Conservation (phyloP, 2,113 vertebrate genomes). For the Dascyllus trimaculatus region DNA sequence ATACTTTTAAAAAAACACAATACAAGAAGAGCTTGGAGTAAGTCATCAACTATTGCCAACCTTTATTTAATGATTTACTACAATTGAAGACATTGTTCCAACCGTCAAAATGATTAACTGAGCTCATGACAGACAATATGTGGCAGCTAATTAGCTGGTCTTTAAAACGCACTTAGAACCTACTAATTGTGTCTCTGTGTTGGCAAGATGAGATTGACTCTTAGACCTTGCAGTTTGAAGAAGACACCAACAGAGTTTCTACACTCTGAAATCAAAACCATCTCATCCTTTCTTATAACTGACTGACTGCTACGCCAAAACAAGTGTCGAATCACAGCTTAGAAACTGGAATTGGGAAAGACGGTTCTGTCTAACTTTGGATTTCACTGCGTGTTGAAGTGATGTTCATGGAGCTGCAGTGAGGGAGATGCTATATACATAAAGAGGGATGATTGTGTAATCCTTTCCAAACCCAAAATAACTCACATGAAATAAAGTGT, state of each 20-base stretch:
- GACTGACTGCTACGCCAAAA: slow-evolving; percentile 1
- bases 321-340: background rate
- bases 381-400: background rate
- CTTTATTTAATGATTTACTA: slow-evolving; percentile 33
- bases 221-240: background rate
- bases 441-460: background rate
- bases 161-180: slow-evolving; percentile 35
- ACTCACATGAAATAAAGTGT: background rate
- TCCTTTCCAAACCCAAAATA: background rate
- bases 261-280: background rate
- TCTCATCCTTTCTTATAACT: slow-evolving; percentile 20
- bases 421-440: background rate
- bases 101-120: slow-evolving; percentile 52
- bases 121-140: slow-evolving; percentile 53
- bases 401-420: background rate
- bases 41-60: slow-evolving; percentile 23
- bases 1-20: background rate
- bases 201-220: slow-evolving; percentile 25
- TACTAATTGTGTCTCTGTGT: slow-evolving; percentile 49
- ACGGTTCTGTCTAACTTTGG: background rate
- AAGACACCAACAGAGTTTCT: background rate
- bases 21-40: slow-evolving; percentile 1
- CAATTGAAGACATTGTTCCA: slow-evolving; percentile 47
- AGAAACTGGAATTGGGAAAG: background rate
- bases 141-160: slow-evolving; percentile 58